Conservation (phyloP, 2,888 invertebrate species). For the Drosophila affinis region DNA sequence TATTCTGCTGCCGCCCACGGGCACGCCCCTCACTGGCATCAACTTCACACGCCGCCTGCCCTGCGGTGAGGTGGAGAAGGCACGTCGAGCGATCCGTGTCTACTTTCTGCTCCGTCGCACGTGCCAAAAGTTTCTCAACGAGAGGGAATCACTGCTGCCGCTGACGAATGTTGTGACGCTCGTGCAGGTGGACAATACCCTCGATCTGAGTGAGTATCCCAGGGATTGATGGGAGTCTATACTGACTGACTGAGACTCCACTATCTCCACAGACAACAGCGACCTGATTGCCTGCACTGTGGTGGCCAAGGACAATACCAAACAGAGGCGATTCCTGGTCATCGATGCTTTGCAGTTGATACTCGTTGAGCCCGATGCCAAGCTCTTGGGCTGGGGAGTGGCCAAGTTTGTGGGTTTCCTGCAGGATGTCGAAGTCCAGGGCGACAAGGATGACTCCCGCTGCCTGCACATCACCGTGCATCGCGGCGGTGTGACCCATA, state of each 20-base stretch:
- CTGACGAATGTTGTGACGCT: slow-evolving; percentile 94
- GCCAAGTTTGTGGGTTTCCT: slow-evolving; percentile 97
- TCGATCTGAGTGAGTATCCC: slow-evolving; percentile 93
- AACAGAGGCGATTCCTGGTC: slow-evolving; percentile 96
- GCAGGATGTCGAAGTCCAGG: slow-evolving; percentile 97
- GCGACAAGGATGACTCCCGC: slow-evolving; percentile 98
- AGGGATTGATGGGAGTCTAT: background rate
- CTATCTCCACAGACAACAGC: slow-evolving; percentile 91
- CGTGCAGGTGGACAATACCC: slow-evolving; percentile 96
- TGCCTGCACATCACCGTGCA: slow-evolving; percentile 97
- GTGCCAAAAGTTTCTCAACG: slow-evolving; percentile 91
- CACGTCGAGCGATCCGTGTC: slow-evolving; percentile 94
- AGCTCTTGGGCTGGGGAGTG: slow-evolving; percentile 98
- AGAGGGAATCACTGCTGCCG: slow-evolving; percentile 94
- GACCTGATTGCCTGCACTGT: slow-evolving; percentile 98
- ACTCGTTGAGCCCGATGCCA: slow-evolving; percentile 97
- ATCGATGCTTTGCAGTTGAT: slow-evolving; percentile 98
- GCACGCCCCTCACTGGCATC: slow-evolving; percentile 97
- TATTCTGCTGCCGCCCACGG: slow-evolving; percentile 96
- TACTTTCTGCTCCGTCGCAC: slow-evolving; percentile 94
- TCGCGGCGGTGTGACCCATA: slow-evolving; percentile 88
- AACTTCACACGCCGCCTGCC: slow-evolving; percentile 96
- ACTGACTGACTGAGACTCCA: slow-evolving; percentile 59
- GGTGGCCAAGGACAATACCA: slow-evolving; percentile 93
- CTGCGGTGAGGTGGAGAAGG: slow-evolving; percentile 97